Base-by-base conservation (phyloP, 2,797 vertebrate species). In the Bradypodion pumilum region DNA sequence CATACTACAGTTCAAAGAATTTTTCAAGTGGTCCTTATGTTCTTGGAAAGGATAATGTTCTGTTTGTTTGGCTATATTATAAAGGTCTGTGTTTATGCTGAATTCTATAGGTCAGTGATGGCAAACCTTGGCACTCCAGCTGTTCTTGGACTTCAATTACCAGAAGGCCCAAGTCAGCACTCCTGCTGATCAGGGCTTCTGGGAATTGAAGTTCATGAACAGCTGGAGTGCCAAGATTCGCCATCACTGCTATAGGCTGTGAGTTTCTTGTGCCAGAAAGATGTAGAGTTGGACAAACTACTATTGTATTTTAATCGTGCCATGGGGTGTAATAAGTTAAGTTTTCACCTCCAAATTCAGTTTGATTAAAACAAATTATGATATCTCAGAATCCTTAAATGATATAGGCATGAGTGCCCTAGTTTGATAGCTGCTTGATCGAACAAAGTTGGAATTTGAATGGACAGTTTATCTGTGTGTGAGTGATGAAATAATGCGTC, bases 351-450 rank as follows among this genome's bases (percentile, higher is more conserved):
- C 0, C 4, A 4, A 49, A 23, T 7, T 2, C 3, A 49, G 29
- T 66, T 44, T 70, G n/a, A n/a, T 56, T 66, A 40, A 69, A 49
- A 69, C 35, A 23, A 0, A 74, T 0, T 0, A 60, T 73, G 46
- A 7, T 2, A 0, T 12, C 59, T 5, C 16, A 2, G 0, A n/a
- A 5, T 29, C 37, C 35, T 35, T 76, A 32, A 4, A 35, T 32
- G 2, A 40, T 7, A 8, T 1, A 1, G 25, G 29, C 40, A 29
- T 12, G 80, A 25, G 68, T 77, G 52, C 52, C 27, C 59, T 68
- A 72, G n/a, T 49, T 56, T 15, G 13, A 7, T 15, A 40, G 60
- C 15, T 27, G 27, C 21, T n/a, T 63, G 72, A 63, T 81, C 62
- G 25, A 35, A 56, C 40, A 68, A 42, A n/a, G 46, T 10, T 65